phyloP scores from a whole-genome alignment of 2,113 vertebrate species.

The Edolisoma coerulescens region DNA sequence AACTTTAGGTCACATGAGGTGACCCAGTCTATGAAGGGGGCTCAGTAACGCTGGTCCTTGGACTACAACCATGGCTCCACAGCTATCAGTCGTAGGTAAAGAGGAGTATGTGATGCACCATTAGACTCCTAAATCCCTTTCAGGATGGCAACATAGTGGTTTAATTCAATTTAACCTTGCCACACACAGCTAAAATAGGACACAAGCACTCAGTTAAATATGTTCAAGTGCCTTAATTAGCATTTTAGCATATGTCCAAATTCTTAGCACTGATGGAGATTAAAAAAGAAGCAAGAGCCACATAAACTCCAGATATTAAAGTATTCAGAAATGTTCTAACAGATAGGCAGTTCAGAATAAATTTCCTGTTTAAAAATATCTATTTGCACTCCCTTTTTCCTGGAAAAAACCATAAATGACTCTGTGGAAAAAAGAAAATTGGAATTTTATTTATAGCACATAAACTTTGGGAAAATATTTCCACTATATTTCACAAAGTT shows the following conservation, averaged over 20 bases:
- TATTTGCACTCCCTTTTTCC: not conserved
- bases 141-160: not conserved
- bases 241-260: not conserved
- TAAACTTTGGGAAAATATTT: slow-evolving; percentile 34
- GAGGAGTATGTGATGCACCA: not conserved
- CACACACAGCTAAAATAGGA: not conserved
- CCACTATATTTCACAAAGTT: slow-evolving; percentile 45
- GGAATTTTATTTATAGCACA: slow-evolving; percentile 47
- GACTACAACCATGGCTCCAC: not conserved
- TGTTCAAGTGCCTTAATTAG: not conserved
- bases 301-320: not conserved
- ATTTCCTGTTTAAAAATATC: slow-evolving; percentile 23
- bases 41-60: not conserved
- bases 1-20: not conserved
- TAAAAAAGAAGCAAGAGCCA: not conserved
- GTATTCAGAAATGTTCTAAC: not conserved
- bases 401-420: not conserved
- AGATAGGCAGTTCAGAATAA: not conserved
- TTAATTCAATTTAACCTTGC: not conserved
- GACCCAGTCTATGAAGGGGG: not conserved
- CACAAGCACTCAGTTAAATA: not conserved
- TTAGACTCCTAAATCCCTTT: not conserved
- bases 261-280: not conserved
- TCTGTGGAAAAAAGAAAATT: not conserved
- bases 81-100: not conserved